A percentile compares a stretch with the other conserved stretches of the same genome.
phyloP scores from a whole-genome alignment of 2,113 vertebrate species.

The Cololabis saira region DNA sequence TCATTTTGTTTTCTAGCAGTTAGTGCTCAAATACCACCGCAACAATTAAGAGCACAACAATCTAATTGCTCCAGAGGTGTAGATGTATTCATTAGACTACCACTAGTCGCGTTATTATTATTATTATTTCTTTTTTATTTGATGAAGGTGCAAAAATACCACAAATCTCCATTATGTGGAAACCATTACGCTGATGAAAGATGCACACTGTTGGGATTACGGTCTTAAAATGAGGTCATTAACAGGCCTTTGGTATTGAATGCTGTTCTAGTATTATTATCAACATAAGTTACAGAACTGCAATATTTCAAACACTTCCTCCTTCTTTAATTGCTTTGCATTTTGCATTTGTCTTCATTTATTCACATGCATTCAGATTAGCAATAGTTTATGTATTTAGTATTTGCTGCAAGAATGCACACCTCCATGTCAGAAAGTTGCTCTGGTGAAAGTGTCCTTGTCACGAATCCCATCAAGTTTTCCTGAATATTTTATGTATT shows the following conservation, averaged over 20 bases:
- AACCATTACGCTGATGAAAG: conserved; percentile 4
- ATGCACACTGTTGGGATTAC: conserved; percentile 13
- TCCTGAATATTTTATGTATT: not conserved
- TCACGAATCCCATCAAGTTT: too few species aligned
- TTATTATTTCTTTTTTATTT: conserved; percentile 8
- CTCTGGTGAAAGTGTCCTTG: too few species aligned
- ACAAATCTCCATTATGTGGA: conserved; percentile 30
- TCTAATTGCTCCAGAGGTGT: conserved; percentile 51
- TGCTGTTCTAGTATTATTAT: not conserved
- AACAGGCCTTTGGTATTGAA: conserved; percentile 3
- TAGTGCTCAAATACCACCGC: conserved; percentile 41
- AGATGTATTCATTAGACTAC: conserved; percentile 15
- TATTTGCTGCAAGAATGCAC: too few species aligned
- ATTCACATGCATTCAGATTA: not conserved
- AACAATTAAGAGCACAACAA: conserved; percentile 66
- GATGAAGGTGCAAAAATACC: not conserved
- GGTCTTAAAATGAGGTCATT: conserved; percentile 30
- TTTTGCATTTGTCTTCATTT: too few species aligned
- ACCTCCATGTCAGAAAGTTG: too few species aligned
- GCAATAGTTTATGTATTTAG: too few species aligned
- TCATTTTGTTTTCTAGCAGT: conserved; percentile 67
- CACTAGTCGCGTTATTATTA: not conserved
- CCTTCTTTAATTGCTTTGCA: not conserved
- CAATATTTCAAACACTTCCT: not conserved
- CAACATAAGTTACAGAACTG: not conserved